These are phyloP conservation scores for Silurus meridionalis DNA, from an alignment of 2,113 vertebrate species.

Conservation along the genomic window DNA sequence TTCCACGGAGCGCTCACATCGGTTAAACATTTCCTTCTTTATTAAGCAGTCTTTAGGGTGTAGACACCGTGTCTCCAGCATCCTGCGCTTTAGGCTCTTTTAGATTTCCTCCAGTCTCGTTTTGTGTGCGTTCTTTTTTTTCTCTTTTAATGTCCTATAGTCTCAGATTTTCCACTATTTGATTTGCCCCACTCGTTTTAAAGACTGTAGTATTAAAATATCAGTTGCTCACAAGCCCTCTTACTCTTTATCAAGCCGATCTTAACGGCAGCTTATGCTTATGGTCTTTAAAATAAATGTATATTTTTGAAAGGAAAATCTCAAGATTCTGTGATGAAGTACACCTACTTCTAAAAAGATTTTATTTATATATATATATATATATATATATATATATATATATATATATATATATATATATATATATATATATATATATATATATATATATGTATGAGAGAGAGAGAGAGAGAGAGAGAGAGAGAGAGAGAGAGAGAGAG, in stretches of 20 bases:
- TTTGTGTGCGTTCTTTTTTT: conserved; percentile 17
- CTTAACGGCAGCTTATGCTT: background rate
- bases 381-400: too few relatives aligned
- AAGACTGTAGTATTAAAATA: conserved; percentile 25
- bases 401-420: too few relatives aligned
- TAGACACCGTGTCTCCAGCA: conserved; percentile 56
- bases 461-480: too few relatives aligned
- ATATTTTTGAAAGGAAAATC: conserved; percentile 1
- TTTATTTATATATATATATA: too few relatives aligned
- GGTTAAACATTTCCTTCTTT: conserved; percentile 61
- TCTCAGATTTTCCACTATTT: conserved; percentile 46
- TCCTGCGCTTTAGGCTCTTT: conserved; percentile 56
- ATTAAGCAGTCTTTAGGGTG: conserved; percentile 57
- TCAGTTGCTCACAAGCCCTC: conserved; percentile 17
- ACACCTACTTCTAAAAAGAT: background rate
- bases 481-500: too few relatives aligned
- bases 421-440: too few relatives aligned
- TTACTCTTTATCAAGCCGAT: conserved; percentile 10
- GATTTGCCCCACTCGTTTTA: background rate
- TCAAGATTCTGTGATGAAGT: background rate
- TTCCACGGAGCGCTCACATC: conserved; percentile 50
- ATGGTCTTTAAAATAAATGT: background rate
- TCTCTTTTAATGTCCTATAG: conserved; percentile 36
- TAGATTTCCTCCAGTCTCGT: conserved; percentile 43
- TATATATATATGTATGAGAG: too few relatives aligned